phyloP scores from a whole-genome alignment of 1,140 invertebrate genomes.

The Hyles vespertilio region DNA sequence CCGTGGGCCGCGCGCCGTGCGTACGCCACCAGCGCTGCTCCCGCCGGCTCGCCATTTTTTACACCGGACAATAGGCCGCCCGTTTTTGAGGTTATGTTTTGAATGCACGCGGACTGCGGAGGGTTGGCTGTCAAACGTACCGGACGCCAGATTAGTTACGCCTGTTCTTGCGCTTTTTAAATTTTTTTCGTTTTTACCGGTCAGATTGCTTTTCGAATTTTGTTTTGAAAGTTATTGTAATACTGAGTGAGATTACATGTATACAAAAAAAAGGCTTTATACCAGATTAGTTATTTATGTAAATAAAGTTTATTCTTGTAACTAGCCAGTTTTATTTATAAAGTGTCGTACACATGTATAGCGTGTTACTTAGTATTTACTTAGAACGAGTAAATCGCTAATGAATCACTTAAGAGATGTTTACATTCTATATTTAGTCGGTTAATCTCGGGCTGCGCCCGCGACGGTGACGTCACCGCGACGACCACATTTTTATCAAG shows the following conservation, averaged over 20 bases:
- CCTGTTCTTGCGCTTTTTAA: no score
- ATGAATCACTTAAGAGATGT: constrained; percentile 59
- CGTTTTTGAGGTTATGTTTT: constrained; percentile 42
- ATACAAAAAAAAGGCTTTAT: no score
- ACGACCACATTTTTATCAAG: constrained; percentile 37
- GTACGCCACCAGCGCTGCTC: not conserved
- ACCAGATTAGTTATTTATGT: no score
- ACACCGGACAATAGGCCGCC: constrained; percentile 46
- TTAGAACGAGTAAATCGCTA: constrained; percentile 38
- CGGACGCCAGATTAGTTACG: no score
- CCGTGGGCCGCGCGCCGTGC: not conserved
- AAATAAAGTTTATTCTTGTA: no score
- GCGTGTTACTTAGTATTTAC: constrained; percentile 30
- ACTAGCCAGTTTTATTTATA: no score
- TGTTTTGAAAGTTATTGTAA: no score
- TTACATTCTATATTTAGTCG: constrained; percentile 63
- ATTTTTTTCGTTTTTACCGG: no score
- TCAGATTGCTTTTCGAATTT: no score
- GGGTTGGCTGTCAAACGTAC: constrained; percentile 9
- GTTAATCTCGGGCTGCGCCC: constrained; percentile 47
- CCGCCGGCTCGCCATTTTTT: constrained; percentile 52
- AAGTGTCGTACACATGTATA: no score
- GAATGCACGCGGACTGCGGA: constrained; percentile 24
- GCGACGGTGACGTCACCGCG: constrained; percentile 50
- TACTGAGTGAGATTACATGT: no score